Base-by-base conservation (phyloP, 2,113 vertebrate species). In the Megaleporinus macrocephalus region DNA sequence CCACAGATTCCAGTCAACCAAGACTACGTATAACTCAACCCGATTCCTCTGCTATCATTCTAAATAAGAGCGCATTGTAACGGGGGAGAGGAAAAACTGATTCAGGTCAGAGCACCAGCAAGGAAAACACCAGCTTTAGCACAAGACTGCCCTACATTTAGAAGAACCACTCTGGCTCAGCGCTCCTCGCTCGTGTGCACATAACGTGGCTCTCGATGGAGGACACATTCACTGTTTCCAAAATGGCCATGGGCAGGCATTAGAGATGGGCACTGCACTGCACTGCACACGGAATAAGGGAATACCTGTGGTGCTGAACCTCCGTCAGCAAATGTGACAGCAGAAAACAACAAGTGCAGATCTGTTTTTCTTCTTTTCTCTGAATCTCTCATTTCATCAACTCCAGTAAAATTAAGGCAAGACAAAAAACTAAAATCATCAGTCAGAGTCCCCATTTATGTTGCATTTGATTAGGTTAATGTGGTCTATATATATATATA, bases 31-130 rank as follows among this genome's bases (percentile, higher is more conserved):
- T 88, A 88, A 84, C 86, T 87, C 79, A 2, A 87, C 80, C 81
- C 85, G 87, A 84, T 83, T 88, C 85, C 87, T 89, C 65, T 86
- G 89, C 87, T 78, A 89, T 88, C 85, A 88, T 84, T 88, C 87
- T 88, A 90, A 92, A 90, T 89, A 87, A 87, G 86, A 89, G 82
- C 81, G 86, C 87, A 91, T 89, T 89, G 84, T 90, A 89, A 89
- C 81, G 82, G 82, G 86, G 85, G 86, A 87, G 33, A 41, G 36
- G 66, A 86, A 87, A 89, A 89, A 89, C 77, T 88, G 89, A 92
- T 87, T 90, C 87, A 91, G 86, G 85, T 87, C 86, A 86, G 66
- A 83, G 80, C 83, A 83, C 83, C 77, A 81, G 86, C 72, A 83
- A 81, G 66, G 71, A 90, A 87, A 92, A 89, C 84, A 86, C 84